phyloP scores from a whole-genome alignment of 2,888 invertebrate species.

The Platycnemis pennipes region DNA sequence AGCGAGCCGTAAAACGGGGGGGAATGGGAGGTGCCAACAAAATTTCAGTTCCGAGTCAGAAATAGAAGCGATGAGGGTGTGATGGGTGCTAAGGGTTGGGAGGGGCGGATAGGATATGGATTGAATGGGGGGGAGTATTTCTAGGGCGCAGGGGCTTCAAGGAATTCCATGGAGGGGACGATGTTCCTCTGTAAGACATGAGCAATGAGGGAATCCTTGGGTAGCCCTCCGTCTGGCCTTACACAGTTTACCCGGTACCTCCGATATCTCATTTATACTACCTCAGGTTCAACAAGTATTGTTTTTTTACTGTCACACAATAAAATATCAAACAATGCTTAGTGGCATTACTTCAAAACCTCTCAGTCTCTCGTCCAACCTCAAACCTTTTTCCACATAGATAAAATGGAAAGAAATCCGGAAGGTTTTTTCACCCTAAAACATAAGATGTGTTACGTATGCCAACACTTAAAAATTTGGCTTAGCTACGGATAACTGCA shows the following conservation, averaged over 20 bases:
- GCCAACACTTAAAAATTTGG: not conserved
- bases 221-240: too few relatives aligned
- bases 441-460: not conserved
- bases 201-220: not conserved
- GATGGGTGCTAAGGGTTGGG: not conserved
- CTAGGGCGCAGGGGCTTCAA: not conserved
- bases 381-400: too few relatives aligned
- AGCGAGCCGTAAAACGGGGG: not conserved
- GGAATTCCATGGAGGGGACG: slow-evolving; percentile 4
- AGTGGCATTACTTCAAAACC: too few relatives aligned
- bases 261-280: not conserved
- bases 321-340: too few relatives aligned
- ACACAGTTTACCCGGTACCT: too few relatives aligned
- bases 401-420: too few relatives aligned
- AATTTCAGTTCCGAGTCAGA: slow-evolving; percentile 20
- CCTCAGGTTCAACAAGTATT: not conserved
- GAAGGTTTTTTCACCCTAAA: too few relatives aligned
- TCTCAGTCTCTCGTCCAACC: too few relatives aligned
- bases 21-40: not conserved
- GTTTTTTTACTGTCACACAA: too few relatives aligned
- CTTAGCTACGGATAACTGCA: too few relatives aligned
- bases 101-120: not conserved
- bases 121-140: not conserved
- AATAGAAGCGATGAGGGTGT: not conserved
- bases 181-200: not conserved